Percentiles rank a stretch among this genome's conserved stretches.
Conservation (phyloP, 1,140 invertebrate genomes). For the Drosophila pachea region DNA sequence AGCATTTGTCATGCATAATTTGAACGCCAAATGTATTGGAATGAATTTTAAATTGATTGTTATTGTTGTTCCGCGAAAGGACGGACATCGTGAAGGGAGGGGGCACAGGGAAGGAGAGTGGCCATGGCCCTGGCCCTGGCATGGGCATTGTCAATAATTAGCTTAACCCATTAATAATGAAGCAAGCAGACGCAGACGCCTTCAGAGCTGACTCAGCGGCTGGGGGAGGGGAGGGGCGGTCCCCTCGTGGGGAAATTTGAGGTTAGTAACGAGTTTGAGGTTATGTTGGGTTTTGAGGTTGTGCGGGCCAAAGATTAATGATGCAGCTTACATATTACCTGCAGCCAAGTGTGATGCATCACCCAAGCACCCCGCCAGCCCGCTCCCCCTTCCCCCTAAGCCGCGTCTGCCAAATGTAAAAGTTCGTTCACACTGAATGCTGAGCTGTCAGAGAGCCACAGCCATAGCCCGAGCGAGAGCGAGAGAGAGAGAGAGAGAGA, state of each 20-base stretch:
- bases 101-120: neutral
- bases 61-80: conserved; percentile 36
- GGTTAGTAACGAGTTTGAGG: neutral
- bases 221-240: no score
- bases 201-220: conserved; percentile 55
- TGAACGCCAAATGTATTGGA: conserved; percentile 75
- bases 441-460: conserved; percentile 11
- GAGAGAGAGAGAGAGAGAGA: conserved; percentile 1
- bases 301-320: conserved; percentile 46
- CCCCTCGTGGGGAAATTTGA: no score
- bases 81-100: neutral
- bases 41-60: conserved; percentile 77
- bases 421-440: conserved; percentile 66
- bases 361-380: neutral
- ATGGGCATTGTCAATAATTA: conserved; percentile 70
- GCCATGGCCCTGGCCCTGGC: conserved; percentile 21
- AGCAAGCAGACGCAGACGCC: conserved; percentile 7
- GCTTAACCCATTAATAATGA: conserved; percentile 76
- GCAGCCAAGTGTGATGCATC: conserved; percentile 32
- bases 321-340: conserved; percentile 37
- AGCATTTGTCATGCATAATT: conserved; percentile 77
- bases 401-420: conserved; percentile 56
- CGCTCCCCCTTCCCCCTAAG: neutral
- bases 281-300: neutral
- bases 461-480: neutral